phyloP scores from a whole-genome alignment of 2,113 vertebrate genomes.

The Aviceda subcristata region DNA sequence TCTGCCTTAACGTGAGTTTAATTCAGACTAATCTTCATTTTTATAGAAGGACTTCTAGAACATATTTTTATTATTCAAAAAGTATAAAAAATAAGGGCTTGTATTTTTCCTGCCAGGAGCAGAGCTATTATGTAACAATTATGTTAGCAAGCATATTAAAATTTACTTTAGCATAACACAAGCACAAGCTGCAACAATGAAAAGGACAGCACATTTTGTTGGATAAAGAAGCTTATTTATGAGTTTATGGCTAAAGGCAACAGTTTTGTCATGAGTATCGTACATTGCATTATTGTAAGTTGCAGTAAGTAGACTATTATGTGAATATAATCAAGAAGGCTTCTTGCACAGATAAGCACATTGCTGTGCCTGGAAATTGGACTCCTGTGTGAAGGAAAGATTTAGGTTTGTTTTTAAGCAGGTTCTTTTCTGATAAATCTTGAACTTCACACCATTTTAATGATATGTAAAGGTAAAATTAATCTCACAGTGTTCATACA shows the following conservation, averaged over 20 bases:
- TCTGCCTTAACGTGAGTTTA: neutral
- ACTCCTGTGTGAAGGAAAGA: neutral
- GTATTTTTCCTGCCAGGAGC: neutral
- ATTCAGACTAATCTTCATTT: neutral
- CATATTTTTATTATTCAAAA: neutral
- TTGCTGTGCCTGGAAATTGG: neutral
- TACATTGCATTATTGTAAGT: neutral
- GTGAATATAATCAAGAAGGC: neutral
- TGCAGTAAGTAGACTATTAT: neutral
- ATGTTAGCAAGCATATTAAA: neutral
- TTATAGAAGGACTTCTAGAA: neutral
- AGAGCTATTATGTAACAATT: neutral
- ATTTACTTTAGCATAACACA: neutral
- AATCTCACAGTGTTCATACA: neutral
- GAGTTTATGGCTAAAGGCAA: constrained; percentile 3
- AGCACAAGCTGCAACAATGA: neutral
- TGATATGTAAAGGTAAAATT: neutral
- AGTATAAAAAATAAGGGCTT: neutral
- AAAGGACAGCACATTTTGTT: neutral
- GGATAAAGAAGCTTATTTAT: constrained; percentile 14
- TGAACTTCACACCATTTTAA: neutral
- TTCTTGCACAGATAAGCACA: neutral
- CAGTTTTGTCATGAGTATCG: neutral
- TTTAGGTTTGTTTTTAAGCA: neutral
- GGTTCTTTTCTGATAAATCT: neutral